Evolutionary conservation across 2,797 vertebrate species (phyloP).

Genomic region (Malurus splendens): DNA sequence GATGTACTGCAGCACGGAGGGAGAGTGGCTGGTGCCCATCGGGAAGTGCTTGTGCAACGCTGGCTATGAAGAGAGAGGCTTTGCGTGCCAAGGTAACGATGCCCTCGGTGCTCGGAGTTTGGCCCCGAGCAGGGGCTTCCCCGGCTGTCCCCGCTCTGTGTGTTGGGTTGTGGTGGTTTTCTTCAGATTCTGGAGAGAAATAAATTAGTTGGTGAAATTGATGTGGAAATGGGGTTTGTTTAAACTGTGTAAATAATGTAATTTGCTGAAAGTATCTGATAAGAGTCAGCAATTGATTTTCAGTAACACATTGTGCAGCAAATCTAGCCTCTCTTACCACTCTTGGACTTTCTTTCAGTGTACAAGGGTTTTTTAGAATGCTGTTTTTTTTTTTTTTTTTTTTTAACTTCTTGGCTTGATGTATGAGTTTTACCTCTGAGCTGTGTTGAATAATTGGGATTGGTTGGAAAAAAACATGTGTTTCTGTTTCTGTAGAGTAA

Average conservation of each 20-base stretch:
- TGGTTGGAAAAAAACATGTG: background rate
- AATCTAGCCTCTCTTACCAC: background rate
- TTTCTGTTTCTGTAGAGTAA: background rate
- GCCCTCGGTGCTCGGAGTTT: background rate
- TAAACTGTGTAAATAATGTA: background rate
- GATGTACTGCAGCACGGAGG: conserved; percentile 98
- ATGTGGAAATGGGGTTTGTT: background rate
- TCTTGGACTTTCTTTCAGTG: background rate
- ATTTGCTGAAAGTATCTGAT: background rate
- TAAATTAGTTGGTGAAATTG: background rate
- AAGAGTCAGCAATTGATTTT: background rate
- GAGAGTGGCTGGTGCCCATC: conserved; percentile 97
- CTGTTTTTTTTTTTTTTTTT: background rate
- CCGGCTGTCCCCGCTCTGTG: background rate
- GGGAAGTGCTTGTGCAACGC: conserved; percentile 94
- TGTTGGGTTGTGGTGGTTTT: background rate
- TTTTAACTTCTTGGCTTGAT: background rate
- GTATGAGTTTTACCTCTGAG: background rate
- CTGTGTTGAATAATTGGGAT: background rate
- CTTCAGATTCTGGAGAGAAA: background rate
- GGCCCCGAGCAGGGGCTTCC: background rate
- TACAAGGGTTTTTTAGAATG: background rate
- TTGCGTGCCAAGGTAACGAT: conserved; percentile 90
- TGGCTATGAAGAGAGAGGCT: conserved; percentile 89
- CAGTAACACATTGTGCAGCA: background rate